Base-by-base conservation (phyloP, 2,888 invertebrate species). In the Trisateles emortualis region DNA sequence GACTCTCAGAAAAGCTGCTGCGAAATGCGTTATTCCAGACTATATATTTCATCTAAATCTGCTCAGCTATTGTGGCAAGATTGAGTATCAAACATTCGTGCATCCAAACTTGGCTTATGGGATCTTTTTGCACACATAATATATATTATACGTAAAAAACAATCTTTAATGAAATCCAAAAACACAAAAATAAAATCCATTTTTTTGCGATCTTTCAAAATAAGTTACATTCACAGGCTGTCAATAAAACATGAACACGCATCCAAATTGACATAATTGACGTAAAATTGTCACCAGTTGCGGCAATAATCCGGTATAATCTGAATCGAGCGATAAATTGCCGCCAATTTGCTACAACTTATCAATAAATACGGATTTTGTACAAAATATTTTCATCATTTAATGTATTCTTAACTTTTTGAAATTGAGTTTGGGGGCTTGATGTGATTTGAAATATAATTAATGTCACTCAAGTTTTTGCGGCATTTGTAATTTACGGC, bases 251-350 rank as follows among this genome's bases (percentile, higher is more conserved):
- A 19, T n/a, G 17, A 29, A 26, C 38, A 47, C 46, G 30, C 35
- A 35, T 32, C 50, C 46, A 41, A 32, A 38, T 26, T 60, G 50
- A 57, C 47, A 39, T 68, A 60, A 60, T 65, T 69, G 69, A 60
- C 67, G 52, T 52, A 49, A 59, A 63, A 57, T 55, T 35, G 41
- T 52, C 44, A 58, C 45, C 58, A 64, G 58, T 52, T 47, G 63
- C 59, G 46, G 63, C 61, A 60, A 59, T 59, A 70, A 72, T 74
- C 59, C 48, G 48, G 52, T 60, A 57, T 64, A 50, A 74, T 64
- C 63, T 51, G 59, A 58, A 72, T 72, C 59, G 55, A 61, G 48
- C 56, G 47, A 41, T 65, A 59, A n/a, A 64, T 67, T 69, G 60
- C 50, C 60, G 57, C 53, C 59, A 65, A 62, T 68, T 62, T 62